Evolutionary conservation across 2,113 vertebrate species (phyloP), one percentile per base, ranked within the genome.

Genomic region (Sminthopsis crassicaudata): DNA sequence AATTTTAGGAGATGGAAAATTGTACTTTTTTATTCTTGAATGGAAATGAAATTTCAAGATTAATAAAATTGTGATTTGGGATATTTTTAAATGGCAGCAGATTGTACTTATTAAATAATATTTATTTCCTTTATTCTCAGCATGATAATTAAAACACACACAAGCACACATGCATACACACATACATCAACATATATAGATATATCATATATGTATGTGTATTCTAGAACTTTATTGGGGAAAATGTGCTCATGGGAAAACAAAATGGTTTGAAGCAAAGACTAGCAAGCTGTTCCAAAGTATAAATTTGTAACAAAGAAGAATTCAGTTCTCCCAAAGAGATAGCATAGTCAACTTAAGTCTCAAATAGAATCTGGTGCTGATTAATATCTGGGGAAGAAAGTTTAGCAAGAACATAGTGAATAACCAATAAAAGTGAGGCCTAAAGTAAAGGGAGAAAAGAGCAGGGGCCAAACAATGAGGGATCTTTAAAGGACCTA

Each of bases 241-340:
- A 42, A 96, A 94, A 57, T 12, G 16, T 90, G 92, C 90, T 91
- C 96, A 98, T 97, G 23, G 95, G 97, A 93, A 97, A 94, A 88
- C 93, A 94, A 95, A 96, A 53, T 96, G 6, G 36, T 93, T 91
- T 93, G 94, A 96, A 91, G 93, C 23, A 50, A 57, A 0, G 96
- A 89, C 90, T 93, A 95, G 92, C 96, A 95, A 97, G 97, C 97
- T 94, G 84, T 24, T 94, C 76, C 46, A 53, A 89, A 95, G 51
- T 52, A 91, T 11, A 26, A 88, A 94, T 52, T 27, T 26, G 24
- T 25, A 89, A 2, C 11, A 46, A 84, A 27, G 52, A 46, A 8
- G 23, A 8, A 2, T 92, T 91, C 91, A 10, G 60, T 94, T 93
- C 93, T 94, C 54, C 0, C 0, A 94, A 90, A 91, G 91, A 5